Evolutionary conservation across 2,113 vertebrate species (phyloP).

Genomic region (Odontesthes bonariensis): DNA sequence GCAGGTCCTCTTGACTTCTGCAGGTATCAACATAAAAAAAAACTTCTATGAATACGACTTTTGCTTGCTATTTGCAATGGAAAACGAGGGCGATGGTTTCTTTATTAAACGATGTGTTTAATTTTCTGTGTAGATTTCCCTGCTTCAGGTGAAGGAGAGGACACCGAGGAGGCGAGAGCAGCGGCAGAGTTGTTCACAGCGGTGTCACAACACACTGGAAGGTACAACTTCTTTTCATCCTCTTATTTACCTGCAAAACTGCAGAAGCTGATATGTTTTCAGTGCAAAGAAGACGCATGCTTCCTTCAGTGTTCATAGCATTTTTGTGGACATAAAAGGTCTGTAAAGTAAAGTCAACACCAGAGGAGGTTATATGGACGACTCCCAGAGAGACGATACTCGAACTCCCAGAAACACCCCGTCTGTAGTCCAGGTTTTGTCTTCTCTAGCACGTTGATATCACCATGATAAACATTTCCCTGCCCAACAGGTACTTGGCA

Average conservation of each 20-base stretch:
- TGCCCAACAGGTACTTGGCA: too few relatives aligned
- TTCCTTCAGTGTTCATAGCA: background rate
- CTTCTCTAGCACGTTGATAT: too few relatives aligned
- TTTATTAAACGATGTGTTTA: background rate
- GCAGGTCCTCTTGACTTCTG: slow-evolving; percentile 89
- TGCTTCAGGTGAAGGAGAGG: slow-evolving; percentile 76
- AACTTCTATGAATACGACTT: background rate
- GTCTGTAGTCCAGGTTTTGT: too few relatives aligned
- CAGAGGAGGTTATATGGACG: background rate
- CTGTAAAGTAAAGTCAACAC: background rate
- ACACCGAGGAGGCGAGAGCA: slow-evolving; percentile 86
- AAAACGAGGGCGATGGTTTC: background rate
- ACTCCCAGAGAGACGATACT: background rate
- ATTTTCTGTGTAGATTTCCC: slow-evolving; percentile 78
- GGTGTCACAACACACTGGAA: slow-evolving; percentile 83
- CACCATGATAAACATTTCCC: too few relatives aligned
- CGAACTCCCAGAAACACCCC: too few relatives aligned
- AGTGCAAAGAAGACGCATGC: too few relatives aligned
- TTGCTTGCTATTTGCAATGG: background rate
- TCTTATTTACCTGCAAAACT: background rate
- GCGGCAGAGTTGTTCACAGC: slow-evolving; percentile 86
- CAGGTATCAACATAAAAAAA: slow-evolving; percentile 66
- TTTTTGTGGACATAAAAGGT: background rate
- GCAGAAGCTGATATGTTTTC: background rate
- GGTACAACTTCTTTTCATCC: slow-evolving; percentile 78